Percentiles rank a stretch among this genome's conserved stretches.
Evolutionary conservation across 2,888 invertebrate species (phyloP).

Genomic region (Halictus quadricinctus): DNA sequence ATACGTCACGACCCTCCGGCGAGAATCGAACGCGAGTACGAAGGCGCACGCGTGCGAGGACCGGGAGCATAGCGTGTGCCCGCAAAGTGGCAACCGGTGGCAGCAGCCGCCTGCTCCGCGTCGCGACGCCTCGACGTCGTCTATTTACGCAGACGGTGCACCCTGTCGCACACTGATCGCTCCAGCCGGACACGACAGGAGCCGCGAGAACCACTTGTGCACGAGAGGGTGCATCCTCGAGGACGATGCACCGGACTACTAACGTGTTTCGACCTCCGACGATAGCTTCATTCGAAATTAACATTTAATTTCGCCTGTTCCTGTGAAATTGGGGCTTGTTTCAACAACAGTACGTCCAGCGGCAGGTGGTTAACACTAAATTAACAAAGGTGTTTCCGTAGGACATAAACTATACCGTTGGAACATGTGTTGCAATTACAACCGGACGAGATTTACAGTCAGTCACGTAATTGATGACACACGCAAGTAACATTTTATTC

Average conservation of each 20-base stretch:
- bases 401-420: background rate
- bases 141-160: constrained; percentile 66
- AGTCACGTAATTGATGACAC: background rate
- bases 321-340: background rate
- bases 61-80: constrained; percentile 46
- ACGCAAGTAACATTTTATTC: background rate
- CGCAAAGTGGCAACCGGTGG: constrained; percentile 73
- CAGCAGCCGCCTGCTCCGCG: constrained; percentile 50
- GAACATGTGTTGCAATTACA: background rate
- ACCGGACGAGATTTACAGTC: background rate
- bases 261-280: background rate
- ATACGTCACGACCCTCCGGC: background rate
- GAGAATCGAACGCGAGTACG: constrained; percentile 41
- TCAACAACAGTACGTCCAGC: background rate
- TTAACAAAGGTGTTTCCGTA: background rate
- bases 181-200: constrained; percentile 34
- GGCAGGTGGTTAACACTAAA: background rate
- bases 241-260: constrained; percentile 29
- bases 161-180: constrained; percentile 61
- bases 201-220: constrained; percentile 46
- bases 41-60: constrained; percentile 54
- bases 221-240: constrained; percentile 39
- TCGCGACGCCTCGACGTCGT: constrained; percentile 28
- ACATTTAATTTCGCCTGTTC: background rate
- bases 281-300: background rate